A percentile compares a stretch with the other conserved stretches of the same genome.
Conservation (phyloP, 2,888 invertebrate species). For the Dermolepida albohirtum region DNA sequence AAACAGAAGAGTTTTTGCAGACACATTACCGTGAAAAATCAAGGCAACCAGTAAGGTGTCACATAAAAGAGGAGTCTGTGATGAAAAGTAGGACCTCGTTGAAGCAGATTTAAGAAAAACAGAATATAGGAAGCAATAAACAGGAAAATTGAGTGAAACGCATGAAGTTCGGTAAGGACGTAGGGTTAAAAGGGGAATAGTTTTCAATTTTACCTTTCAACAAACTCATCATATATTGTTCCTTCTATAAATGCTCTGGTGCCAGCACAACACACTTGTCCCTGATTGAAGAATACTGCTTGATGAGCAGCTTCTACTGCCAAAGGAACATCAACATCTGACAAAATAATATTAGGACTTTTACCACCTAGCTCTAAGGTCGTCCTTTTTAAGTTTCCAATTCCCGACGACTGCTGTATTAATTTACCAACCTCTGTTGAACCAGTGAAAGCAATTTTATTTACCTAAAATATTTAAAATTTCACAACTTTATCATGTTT, state of each 20-base stretch:
- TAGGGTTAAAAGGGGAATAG: background rate
- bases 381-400: conserved; percentile 83
- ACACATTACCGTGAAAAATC: no score
- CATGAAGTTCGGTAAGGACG: background rate
- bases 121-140: background rate
- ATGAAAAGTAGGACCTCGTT: no score
- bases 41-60: no score
- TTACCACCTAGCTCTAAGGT: conserved; percentile 95
- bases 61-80: no score
- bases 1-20: no score
- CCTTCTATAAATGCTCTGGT: conserved; percentile 92
- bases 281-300: conserved; percentile 91
- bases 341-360: conserved; percentile 85
- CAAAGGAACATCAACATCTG: conserved; percentile 82
- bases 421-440: conserved; percentile 89
- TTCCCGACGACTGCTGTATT: conserved; percentile 81
- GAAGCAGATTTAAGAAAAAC: no score
- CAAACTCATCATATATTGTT: conserved; percentile 92
- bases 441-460: conserved; percentile 97
- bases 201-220: conserved; percentile 65
- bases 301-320: conserved; percentile 88
- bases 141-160: background rate
- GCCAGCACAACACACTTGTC: conserved; percentile 92
- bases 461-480: conserved; percentile 68
- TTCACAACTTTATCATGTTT: conserved; percentile 15